Conservation (phyloP, 2,113 vertebrate genomes). For the Cinclus cinclus region DNA sequence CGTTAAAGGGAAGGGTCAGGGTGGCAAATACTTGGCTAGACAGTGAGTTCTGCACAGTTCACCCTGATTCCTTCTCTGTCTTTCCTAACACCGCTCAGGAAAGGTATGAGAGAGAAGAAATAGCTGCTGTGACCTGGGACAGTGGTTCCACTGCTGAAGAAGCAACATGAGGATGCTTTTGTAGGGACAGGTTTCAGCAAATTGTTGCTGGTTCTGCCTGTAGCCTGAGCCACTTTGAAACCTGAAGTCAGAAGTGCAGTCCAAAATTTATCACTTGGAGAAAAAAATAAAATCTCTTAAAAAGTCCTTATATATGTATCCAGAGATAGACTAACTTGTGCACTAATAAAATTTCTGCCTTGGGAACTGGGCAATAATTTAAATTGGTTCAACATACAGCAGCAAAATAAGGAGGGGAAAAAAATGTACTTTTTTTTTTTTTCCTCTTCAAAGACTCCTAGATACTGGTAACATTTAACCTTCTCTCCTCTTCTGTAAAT, state of each 20-base stretch:
- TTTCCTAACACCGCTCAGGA: neutral
- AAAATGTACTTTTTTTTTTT: neutral
- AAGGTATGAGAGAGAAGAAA: neutral
- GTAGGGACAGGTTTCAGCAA: neutral
- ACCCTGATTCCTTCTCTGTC: neutral
- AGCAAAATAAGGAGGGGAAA: neutral
- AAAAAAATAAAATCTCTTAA: neutral
- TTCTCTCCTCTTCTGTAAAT: neutral
- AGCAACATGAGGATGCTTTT: accelerated
- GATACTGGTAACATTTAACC: neutral
- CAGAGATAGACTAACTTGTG: neutral
- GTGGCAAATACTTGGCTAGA: neutral
- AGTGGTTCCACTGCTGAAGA: neutral
- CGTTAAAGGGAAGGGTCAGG: neutral
- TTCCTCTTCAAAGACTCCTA: neutral
- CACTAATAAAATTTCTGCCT: neutral
- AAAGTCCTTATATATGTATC: neutral
- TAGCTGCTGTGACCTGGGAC: neutral
- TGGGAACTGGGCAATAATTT: neutral
- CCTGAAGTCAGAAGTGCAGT: neutral
- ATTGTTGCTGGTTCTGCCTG: neutral
- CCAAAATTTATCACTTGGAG: neutral
- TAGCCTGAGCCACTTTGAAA: neutral
- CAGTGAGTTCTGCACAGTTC: neutral
- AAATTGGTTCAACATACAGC: neutral